phyloP scores from a whole-genome alignment of 1,140 invertebrate genomes.

The Varroa destructor region DNA sequence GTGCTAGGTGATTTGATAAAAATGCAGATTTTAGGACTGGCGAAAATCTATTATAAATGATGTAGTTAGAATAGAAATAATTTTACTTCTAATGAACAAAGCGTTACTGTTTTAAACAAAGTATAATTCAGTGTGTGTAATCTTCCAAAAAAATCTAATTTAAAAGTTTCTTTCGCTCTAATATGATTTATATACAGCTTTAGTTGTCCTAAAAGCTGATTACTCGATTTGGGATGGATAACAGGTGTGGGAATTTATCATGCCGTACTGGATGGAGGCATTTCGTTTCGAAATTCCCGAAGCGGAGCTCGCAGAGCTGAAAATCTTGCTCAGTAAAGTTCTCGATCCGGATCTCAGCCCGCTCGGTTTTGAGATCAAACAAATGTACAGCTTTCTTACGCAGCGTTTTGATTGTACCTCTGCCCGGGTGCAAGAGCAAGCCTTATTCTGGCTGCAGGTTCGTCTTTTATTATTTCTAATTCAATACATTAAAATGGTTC shows the following conservation, averaged over 20 bases:
- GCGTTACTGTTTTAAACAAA: too few species aligned
- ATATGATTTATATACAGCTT: too few species aligned
- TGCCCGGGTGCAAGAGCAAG: slow-evolving; percentile 78
- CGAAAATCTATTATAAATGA: background rate
- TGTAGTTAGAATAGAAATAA: too few species aligned
- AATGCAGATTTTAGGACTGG: background rate
- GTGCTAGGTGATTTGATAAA: background rate
- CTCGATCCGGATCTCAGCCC: slow-evolving; percentile 90
- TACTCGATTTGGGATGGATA: too few species aligned
- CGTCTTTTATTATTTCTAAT: slow-evolving; percentile 12
- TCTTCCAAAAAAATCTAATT: too few species aligned
- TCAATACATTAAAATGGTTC: background rate
- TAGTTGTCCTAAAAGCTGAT: too few species aligned
- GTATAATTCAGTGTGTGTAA: too few species aligned
- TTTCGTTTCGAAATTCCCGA: slow-evolving; percentile 86
- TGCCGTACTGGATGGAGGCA: slow-evolving; percentile 96
- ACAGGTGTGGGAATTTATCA: slow-evolving; percentile 81
- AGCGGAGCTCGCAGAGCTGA: slow-evolving; percentile 75
- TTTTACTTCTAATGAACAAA: too few species aligned
- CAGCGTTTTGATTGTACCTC: slow-evolving; percentile 68
- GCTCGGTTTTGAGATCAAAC: slow-evolving; percentile 76
- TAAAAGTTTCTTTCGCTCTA: too few species aligned
- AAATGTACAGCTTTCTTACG: slow-evolving; percentile 87
- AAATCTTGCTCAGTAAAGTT: slow-evolving; percentile 83
- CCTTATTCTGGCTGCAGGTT: slow-evolving; percentile 86